phyloP scores from a whole-genome alignment of 2,888 invertebrate species.

The Hofmannophila pseudospretella region DNA sequence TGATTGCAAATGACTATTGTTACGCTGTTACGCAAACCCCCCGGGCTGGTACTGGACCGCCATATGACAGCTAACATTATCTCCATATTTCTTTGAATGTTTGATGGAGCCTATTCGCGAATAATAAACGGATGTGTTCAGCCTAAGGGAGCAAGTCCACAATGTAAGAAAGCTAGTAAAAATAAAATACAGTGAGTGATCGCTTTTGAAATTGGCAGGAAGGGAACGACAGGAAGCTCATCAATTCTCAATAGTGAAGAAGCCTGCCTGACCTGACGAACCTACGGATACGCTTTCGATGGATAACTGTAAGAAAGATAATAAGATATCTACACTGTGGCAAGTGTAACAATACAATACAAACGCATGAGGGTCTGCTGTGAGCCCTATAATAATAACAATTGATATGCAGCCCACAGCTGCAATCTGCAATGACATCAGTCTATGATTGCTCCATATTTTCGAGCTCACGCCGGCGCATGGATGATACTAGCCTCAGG shows the following conservation, averaged over 20 bases:
- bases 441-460: slow-evolving; percentile 45
- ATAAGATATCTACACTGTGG: too few relatives aligned
- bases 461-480: slow-evolving; percentile 28
- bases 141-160: slow-evolving; percentile 44
- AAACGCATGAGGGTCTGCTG: slow-evolving; percentile 40
- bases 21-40: slow-evolving; percentile 56
- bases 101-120: slow-evolving; percentile 43
- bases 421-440: slow-evolving; percentile 48
- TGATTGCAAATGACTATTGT: slow-evolving; percentile 72
- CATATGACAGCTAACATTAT: slow-evolving; percentile 51
- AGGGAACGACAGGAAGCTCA: too few relatives aligned
- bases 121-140: slow-evolving; percentile 53
- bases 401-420: slow-evolving; percentile 46
- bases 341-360: too few relatives aligned
- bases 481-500: slow-evolving; percentile 33
- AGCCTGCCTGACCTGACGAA: too few relatives aligned
- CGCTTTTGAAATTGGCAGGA: too few relatives aligned
- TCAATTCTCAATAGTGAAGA: too few relatives aligned
- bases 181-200: too few relatives aligned
- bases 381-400: slow-evolving; percentile 36
- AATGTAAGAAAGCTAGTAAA: too few relatives aligned
- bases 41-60: slow-evolving; percentile 34
- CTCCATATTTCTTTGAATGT: slow-evolving; percentile 42
- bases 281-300: too few relatives aligned
- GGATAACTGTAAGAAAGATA: too few relatives aligned